Evolutionary conservation across 2,888 invertebrate species (phyloP).

Genomic region (Eupsilia transversa): DNA sequence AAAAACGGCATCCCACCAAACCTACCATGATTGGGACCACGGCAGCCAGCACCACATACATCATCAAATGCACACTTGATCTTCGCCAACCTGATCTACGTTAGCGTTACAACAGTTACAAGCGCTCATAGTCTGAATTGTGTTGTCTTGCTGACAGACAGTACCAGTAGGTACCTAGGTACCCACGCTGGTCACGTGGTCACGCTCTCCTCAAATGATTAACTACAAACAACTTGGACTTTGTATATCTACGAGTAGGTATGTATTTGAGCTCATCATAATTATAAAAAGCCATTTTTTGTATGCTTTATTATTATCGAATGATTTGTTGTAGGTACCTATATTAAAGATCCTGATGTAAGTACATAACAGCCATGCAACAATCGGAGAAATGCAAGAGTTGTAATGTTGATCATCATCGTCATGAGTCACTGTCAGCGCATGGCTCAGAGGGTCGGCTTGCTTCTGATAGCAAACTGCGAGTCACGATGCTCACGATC

Average conservation of each 20-base stretch:
- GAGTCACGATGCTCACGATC: not conserved
- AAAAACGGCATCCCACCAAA: too few species aligned
- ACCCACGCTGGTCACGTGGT: not conserved
- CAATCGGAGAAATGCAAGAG: not conserved
- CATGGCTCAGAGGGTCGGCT: too few species aligned
- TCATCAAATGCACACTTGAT: too few species aligned
- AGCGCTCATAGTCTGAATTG: not conserved
- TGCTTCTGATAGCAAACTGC: not conserved
- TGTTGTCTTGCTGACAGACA: not conserved
- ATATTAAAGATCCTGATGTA: not conserved
- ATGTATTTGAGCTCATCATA: conserved; percentile 8
- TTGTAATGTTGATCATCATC: not conserved
- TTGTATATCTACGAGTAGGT: not conserved
- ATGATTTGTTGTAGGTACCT: not conserved
- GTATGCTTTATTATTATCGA: not conserved
- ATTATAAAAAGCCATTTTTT: conserved; percentile 14
- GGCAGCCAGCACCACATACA: too few species aligned
- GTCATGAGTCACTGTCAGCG: not conserved
- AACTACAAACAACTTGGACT: not conserved
- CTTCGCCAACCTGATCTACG: too few species aligned
- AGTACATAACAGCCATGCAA: not conserved
- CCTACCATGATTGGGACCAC: too few species aligned
- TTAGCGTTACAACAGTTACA: not conserved
- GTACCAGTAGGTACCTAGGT: not conserved
- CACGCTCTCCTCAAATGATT: not conserved